A percentile compares a stretch with the other conserved stretches of the same genome.
These are phyloP conservation scores for Pteromalus puparum DNA, from an alignment of 1,140 invertebrate genomes.

Conservation along the genomic window DNA sequence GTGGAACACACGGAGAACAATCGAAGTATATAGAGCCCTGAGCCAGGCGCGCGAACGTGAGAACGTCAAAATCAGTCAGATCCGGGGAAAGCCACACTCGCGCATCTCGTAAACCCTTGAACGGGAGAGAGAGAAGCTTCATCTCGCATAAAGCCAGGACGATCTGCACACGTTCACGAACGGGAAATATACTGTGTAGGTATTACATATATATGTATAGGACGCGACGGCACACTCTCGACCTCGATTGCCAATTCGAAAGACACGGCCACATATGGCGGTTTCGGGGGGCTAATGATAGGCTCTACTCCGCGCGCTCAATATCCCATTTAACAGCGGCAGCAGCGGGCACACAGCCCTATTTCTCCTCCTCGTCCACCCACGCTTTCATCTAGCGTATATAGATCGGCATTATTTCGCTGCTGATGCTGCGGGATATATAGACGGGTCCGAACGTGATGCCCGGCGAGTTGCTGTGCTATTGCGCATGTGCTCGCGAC, in stretches of 20 bases:
- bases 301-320: neutral
- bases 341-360: neutral
- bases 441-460: neutral
- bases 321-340: neutral
- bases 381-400: neutral
- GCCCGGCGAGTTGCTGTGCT: neutral
- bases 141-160: neutral
- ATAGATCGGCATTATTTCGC: neutral
- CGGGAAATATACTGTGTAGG: no score
- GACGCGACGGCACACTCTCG: neutral
- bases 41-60: no score
- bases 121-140: neutral
- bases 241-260: slow-evolving; percentile 56
- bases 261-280: slow-evolving; percentile 59
- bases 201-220: neutral
- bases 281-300: slow-evolving; percentile 39
- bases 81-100: no score
- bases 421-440: neutral
- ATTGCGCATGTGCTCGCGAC: neutral
- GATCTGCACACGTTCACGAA: neutral
- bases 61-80: no score
- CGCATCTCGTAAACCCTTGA: no score
- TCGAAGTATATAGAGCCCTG: no score
- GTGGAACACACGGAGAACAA: no score
- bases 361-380: neutral